A percentile compares a stretch with the other conserved stretches of the same genome.
phyloP scores from a whole-genome alignment of 2,888 invertebrate species.

The Tricholauxania praeusta region DNA sequence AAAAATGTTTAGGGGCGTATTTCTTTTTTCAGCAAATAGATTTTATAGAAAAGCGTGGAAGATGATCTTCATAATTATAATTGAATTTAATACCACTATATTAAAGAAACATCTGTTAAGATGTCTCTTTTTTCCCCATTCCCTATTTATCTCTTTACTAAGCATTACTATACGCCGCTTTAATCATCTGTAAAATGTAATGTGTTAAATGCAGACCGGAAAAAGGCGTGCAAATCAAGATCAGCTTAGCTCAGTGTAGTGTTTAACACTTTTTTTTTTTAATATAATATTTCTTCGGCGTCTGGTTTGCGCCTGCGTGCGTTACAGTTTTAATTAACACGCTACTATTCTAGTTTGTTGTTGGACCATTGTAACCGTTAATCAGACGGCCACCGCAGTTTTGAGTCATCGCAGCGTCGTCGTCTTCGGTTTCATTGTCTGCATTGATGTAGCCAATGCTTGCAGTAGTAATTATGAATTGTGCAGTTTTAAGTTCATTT shows the following conservation, averaged over 20 bases:
- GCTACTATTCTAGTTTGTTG: neutral
- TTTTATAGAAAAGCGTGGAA: slow-evolving; percentile 15
- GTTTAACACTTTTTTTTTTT: slow-evolving; percentile 22
- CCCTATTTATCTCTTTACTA: neutral
- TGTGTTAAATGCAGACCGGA: slow-evolving; percentile 26
- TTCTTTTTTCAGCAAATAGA: neutral
- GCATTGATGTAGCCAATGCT: neutral
- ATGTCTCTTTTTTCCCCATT: neutral
- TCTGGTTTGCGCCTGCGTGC: slow-evolving; percentile 16
- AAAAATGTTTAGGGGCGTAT: neutral
- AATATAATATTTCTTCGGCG: neutral
- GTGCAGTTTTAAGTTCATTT: slow-evolving; percentile 5
- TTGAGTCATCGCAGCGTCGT: neutral
- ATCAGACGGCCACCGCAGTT: slow-evolving; percentile 3
- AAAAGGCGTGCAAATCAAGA: slow-evolving; percentile 35
- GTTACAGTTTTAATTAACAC: slow-evolving; percentile 38
- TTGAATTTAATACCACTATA: slow-evolving; percentile 5
- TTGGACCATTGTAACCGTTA: slow-evolving; percentile 27
- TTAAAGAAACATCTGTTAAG: slow-evolving; percentile 25
- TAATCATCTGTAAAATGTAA: slow-evolving; percentile 10
- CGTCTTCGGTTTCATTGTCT: slow-evolving; percentile 1
- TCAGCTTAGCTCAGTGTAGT: slow-evolving; percentile 1
- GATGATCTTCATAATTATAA: neutral
- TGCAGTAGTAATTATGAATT: slow-evolving; percentile 7
- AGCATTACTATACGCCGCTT: too few species aligned